Evolutionary conservation across 2,113 vertebrate genomes (phyloP), one percentile per base, ranked within the genome.

Genomic region (Charina bottae): DNA sequence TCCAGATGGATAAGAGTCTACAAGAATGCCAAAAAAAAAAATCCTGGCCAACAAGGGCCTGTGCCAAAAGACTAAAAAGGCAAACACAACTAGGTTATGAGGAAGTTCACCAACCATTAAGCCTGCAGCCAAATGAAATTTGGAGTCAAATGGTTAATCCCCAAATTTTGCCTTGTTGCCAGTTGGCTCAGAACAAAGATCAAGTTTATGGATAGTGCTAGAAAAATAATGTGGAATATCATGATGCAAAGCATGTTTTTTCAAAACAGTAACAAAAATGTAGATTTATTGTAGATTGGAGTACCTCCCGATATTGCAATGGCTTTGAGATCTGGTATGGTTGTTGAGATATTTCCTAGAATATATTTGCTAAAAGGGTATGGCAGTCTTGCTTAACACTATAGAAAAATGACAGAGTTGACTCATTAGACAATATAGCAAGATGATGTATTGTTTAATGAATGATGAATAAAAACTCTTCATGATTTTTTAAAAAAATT

Each of bases 71-170:
- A 55, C 33, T 24, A 15, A 68, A 19, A 95, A 93, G 95, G 93
- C 92, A 96, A 95, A 94, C 93, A 93, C 96, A 93, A 96, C 95
- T 96, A 96, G 94, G 92, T 94, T 95, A 92, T 94, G 95, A 96
- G 94, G 96, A 96, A 96, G 93, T 96, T 26, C 3, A 46, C 93
- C 93, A 94, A 95, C 93, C 94, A 89, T 89, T 68, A 94, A 95
- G 94, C 93, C 93, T 89, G 91, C 93, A 95, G 95, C 94, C 95
- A 95, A 90, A 53, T 13, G 23, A 92, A 90, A 88, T 59, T 11
- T 84, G 93, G 89, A 94, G 33, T 94, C 90, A 10, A 42, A 62
- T 10, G 28, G 93, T 68, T 91, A 91, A 90, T 90, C 56, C 88
- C 94, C 85, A 85, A 94, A 87, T 89, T 58, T 90, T 87, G 0